Evolutionary conservation across 2,888 invertebrate species (phyloP).

Genomic region (Amphipoea oculea): DNA sequence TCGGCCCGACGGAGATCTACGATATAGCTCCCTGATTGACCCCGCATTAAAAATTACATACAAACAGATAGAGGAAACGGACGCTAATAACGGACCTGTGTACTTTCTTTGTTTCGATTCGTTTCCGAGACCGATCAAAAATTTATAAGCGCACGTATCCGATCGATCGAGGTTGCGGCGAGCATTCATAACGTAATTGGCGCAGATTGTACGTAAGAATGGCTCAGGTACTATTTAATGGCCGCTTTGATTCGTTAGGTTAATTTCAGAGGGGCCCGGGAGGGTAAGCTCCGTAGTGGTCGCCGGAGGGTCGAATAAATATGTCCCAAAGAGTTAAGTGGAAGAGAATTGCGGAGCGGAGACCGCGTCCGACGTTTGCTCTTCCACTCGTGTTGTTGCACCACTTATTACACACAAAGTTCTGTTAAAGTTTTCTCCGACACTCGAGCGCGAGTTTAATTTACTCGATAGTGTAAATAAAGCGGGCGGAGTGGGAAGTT

Average conservation of each 20-base stretch:
- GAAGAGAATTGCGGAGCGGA: conserved; percentile 88
- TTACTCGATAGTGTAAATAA: conserved; percentile 91
- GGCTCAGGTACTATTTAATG: conserved; percentile 81
- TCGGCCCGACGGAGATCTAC: conserved; percentile 88
- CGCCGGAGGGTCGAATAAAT: conserved; percentile 91
- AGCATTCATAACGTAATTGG: conserved; percentile 82
- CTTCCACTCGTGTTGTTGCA: conserved; percentile 91
- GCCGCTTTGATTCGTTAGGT: conserved; percentile 88
- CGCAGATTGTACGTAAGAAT: conserved; percentile 80
- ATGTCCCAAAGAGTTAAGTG: conserved; percentile 91
- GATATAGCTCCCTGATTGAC: conserved; percentile 90
- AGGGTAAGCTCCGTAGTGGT: conserved; percentile 82
- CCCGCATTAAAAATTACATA: conserved; percentile 91
- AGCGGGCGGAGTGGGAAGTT: conserved; percentile 89
- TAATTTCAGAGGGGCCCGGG: conserved; percentile 85
- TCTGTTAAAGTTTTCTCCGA: conserved; percentile 90
- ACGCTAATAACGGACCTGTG: conserved; percentile 80
- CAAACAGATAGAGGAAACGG: conserved; percentile 84
- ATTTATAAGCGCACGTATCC: conserved; percentile 80
- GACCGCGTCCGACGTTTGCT: conserved; percentile 90
- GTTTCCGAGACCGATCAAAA: conserved; percentile 84
- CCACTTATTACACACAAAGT: conserved; percentile 91
- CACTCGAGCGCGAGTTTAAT: conserved; percentile 90
- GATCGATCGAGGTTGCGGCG: conserved; percentile 82
- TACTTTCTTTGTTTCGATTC: conserved; percentile 86